phyloP scores from a whole-genome alignment of 2,113 vertebrate species.

The Centropus unirufus region DNA sequence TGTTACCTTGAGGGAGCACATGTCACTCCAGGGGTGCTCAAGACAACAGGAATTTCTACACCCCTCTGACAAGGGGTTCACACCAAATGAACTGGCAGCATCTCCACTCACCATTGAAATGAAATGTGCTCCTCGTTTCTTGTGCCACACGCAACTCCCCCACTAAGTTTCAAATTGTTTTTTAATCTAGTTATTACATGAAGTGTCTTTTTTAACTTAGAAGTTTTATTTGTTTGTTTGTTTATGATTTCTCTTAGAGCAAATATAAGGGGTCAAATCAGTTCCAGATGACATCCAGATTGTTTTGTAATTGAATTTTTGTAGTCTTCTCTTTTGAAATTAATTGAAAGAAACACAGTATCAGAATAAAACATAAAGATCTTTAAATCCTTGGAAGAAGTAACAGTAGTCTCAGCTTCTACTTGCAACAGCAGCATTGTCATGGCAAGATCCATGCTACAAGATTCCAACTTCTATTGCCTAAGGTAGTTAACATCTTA shows the following conservation, averaged over 20 bases:
- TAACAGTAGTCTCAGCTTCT: not conserved
- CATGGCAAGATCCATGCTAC: not conserved
- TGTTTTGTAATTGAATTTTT: not conserved
- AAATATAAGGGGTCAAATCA: conserved; percentile 54
- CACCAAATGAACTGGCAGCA: not conserved
- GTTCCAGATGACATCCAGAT: conserved; percentile 49
- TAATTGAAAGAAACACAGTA: not conserved
- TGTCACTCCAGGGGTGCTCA: not conserved
- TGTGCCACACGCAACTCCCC: conserved; percentile 34
- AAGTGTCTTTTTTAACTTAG: conserved; percentile 26
- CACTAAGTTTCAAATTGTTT: not conserved
- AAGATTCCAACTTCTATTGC: not conserved
- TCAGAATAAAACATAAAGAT: not conserved
- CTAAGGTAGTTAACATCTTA: not conserved
- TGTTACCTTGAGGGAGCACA: not conserved
- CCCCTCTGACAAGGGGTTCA: not conserved
- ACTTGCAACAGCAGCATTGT: not conserved
- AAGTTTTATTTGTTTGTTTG: conserved; percentile 47
- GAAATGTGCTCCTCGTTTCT: conserved; percentile 8
- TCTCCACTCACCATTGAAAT: not conserved
- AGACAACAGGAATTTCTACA: not conserved
- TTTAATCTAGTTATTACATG: conserved; percentile 49
- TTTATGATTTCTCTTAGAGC: conserved; percentile 47
- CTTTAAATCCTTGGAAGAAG: not conserved
- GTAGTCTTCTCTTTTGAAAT: conserved; percentile 13